Percentiles rank a stretch among this genome's conserved stretches.
Conservation (phyloP, 2,797 vertebrate species). For the Syngnathus acus region DNA sequence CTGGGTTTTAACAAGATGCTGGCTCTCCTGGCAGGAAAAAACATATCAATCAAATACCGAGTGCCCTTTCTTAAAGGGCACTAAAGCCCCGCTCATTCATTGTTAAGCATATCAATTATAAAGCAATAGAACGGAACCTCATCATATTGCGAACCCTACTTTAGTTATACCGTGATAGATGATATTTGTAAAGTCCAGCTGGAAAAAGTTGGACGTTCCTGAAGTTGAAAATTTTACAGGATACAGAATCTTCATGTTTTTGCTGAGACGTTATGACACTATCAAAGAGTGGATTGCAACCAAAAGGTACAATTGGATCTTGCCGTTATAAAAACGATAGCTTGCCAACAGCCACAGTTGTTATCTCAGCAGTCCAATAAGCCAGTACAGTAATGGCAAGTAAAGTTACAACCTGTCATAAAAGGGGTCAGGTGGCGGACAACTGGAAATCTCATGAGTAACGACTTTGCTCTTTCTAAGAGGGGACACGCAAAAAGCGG, state of each 20-base stretch:
- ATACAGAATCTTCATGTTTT: not conserved
- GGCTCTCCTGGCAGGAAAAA: slow-evolving; percentile 35
- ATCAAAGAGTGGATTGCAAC: slow-evolving; percentile 17
- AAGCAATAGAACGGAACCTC: slow-evolving; percentile 8
- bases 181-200: no score
- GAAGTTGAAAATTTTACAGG: no score
- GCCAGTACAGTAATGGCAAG: slow-evolving; percentile 26
- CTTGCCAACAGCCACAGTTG: slow-evolving; percentile 29
- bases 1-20: slow-evolving; percentile 51
- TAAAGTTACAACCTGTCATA: slow-evolving; percentile 46
- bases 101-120: slow-evolving; percentile 19
- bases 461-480: slow-evolving; percentile 21
- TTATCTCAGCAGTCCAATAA: slow-evolving; percentile 27
- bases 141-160: not conserved
- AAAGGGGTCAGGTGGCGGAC: slow-evolving; percentile 38
- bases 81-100: slow-evolving; percentile 12
- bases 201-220: no score
- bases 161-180: not conserved
- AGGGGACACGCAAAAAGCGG: not conserved
- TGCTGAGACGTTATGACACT: not conserved
- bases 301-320: slow-evolving; percentile 14
- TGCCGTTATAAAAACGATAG: slow-evolving; percentile 15
- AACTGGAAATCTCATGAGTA: slow-evolving; percentile 52
- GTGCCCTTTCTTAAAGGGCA: slow-evolving; percentile 32
- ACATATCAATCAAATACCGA: slow-evolving; percentile 32